These are phyloP conservation scores for Caenorhabditis tropicalis DNA, from an alignment of 1,140 invertebrate species.

Conservation along the genomic window DNA sequence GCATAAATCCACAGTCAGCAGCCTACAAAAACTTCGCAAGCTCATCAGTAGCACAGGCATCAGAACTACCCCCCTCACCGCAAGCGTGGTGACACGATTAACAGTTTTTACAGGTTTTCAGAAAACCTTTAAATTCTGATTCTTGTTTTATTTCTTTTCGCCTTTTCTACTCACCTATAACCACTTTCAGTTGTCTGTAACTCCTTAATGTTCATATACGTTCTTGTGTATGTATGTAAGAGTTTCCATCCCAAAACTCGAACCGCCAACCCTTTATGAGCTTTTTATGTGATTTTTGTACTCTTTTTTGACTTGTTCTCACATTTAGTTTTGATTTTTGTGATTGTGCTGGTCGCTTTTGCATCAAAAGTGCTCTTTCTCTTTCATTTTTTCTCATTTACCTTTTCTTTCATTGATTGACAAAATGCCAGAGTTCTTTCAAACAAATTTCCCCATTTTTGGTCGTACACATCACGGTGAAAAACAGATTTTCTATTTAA, in stretches of 20 bases:
- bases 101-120: no score
- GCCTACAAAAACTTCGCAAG: conserved; percentile 99
- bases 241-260: no score
- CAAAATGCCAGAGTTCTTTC: conserved; percentile 41
- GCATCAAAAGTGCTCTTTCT: conserved; percentile 31
- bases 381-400: neutral
- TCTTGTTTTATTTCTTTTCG: neutral
- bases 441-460: neutral
- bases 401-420: conserved; percentile 27
- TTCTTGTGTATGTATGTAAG: neutral
- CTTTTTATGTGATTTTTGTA: conserved; percentile 34
- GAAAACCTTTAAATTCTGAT: no score
- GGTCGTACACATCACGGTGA: conserved; percentile 42
- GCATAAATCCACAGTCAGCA: conserved; percentile 98
- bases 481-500: neutral
- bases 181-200: conserved; percentile 22
- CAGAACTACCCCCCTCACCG: conserved; percentile 92
- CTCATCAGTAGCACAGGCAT: conserved; percentile 94
- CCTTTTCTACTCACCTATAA: conserved; percentile 23
- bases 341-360: conserved; percentile 43
- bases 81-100: conserved; percentile 82
- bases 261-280: conserved; percentile 15
- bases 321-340: conserved; percentile 1
- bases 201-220: neutral
- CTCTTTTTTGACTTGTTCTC: neutral